These are phyloP conservation scores for Polyommatus iphigenia DNA, from an alignment of 2,888 invertebrate genomes.

Conservation along the genomic window DNA sequence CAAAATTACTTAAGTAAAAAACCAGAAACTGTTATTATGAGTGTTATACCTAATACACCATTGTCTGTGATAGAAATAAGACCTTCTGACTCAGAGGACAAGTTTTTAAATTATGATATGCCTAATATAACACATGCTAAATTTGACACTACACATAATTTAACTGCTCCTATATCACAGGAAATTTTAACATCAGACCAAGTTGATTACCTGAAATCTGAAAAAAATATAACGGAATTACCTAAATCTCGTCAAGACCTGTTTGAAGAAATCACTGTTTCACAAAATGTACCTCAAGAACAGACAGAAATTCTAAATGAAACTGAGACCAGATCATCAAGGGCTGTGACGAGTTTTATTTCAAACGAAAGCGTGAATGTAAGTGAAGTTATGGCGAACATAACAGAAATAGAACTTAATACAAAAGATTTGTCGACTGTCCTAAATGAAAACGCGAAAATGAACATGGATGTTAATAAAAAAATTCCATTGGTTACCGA, in stretches of 20 bases:
- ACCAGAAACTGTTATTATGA: constrained; percentile 63
- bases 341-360: constrained; percentile 78
- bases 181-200: constrained; percentile 70
- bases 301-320: constrained; percentile 73
- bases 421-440: constrained; percentile 51
- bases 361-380: constrained; percentile 82
- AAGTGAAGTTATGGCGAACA: constrained; percentile 68
- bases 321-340: constrained; percentile 75
- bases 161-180: constrained; percentile 67
- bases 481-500: constrained; percentile 75
- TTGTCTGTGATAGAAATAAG: constrained; percentile 82
- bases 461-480: constrained; percentile 75
- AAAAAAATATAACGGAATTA: constrained; percentile 47
- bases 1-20: constrained; percentile 53
- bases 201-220: constrained; percentile 53
- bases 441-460: constrained; percentile 71
- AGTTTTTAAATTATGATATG: constrained; percentile 61
- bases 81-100: constrained; percentile 83
- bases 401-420: constrained; percentile 74
- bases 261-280: constrained; percentile 64
- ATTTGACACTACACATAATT: constrained; percentile 54
- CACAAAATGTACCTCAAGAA: constrained; percentile 74
- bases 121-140: constrained; percentile 52
- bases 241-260: constrained; percentile 61
- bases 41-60: constrained; percentile 81